Base-by-base conservation (phyloP, 2,888 invertebrate species). In the Melipona bicolor region DNA sequence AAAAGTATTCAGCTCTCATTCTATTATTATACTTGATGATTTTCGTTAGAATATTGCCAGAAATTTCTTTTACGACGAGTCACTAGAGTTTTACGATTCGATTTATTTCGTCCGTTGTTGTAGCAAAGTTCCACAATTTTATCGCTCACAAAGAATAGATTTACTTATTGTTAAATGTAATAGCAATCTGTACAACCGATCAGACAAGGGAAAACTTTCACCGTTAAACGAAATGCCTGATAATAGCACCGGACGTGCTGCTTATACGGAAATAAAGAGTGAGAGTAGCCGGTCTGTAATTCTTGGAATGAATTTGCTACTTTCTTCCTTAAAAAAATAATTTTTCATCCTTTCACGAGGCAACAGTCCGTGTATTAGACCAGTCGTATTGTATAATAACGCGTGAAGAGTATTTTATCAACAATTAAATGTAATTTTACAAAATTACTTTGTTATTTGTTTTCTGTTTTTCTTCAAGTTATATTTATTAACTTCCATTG, bases 171-270 rank as follows among this genome's bases (percentile, higher is more conserved):
- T 73, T 68, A 59, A 69, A 73, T 71, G 36, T 72, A 73, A 76
- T 15, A 17, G 62, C 59, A 21, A 56, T 27, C 32, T 75, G 50
- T 54, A 27, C 32, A 59, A 59, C 19, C 21, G 74, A 72, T 72
- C 59, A 67, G 75, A 84, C 72, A 64, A 65, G 78, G 56, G 54
- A 80, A 72, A 79, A 89, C 86, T 89, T 87, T 89, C 89, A 86
- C 86, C 65, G 78, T 89, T 85, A 75, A 88, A 81, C 82, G 67
- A 79, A 79, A 84, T 56, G 65, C 49, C 54, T 67, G 69, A 87
- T 87, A 87, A 86, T 86, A 79, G 77, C 72, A 50, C n/a, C 62
- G 27, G 59, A 54, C 62, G 69, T 59, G 77, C 54, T 24, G 65
- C 81, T 85, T 86, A 64, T 79, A 24, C 50, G 82, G 81, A 77